Base-by-base conservation (phyloP, 2,113 vertebrate species). In the Sakesphorus luctuosus region DNA sequence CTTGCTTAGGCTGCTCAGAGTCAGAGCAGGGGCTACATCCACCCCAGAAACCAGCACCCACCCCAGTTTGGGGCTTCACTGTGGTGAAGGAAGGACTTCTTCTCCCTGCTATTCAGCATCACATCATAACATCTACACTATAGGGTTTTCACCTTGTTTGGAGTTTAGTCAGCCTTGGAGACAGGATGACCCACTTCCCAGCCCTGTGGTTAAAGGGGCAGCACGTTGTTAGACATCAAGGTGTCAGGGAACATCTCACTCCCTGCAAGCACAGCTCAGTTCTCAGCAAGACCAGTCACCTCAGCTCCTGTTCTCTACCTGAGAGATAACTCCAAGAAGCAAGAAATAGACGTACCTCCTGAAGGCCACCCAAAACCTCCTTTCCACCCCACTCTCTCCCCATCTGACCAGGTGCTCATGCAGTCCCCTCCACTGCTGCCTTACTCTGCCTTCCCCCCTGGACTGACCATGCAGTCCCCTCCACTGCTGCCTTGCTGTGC, bases 121-220 rank as follows among this genome's bases (percentile, higher is more conserved):
- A 56, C 55, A 10, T 5, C 0, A 0, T 20, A 31, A 74, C 46
- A 49, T 49, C 49, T 46, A 47, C 2, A 2, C 18, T 6, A 10
- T 2, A 43, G 62, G 17, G 46, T 84, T 91, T 59, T 59, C 24
- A 36, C n/a, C n/a, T 59, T 7, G 5, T 65, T 61, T 4, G 3
- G 35, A 53, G 71, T 47, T 71, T 28, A 62, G 52, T 44, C 47
- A 78, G 61, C 52, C n/a, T 7, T 26, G 53, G 25, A 26, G 17
- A 36, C 19, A 20, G 40, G 36, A 46, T 38, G 83, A 87, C 14
- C 1, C 4, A 65, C 40, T 44, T 53, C 19, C 25, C 1, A 2
- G 29, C 18, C 21, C 40, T 0, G 0, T 23, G 38, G 66, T 53
- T 59, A 24, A 0, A 36, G 31, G n/a, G 35, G 28, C 75, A 63